Base-by-base conservation (phyloP, 1,140 invertebrate species). In the Pantala flavescens region DNA sequence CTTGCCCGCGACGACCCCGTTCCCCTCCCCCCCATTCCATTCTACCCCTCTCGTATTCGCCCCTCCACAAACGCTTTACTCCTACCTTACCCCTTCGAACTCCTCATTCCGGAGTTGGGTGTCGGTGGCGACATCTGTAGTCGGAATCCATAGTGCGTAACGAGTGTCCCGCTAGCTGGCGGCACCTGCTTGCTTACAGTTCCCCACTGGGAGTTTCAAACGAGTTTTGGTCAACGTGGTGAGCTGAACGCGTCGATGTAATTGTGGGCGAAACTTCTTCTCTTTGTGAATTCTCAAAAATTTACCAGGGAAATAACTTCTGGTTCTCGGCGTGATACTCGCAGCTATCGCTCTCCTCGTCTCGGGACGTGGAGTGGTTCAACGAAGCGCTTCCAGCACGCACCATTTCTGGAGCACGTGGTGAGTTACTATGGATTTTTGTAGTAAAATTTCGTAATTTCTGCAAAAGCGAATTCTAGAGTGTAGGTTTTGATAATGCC, bases 61-160 rank as follows among this genome's bases (percentile, higher is more conserved):
- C 49, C 49, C 49, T 63, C 49, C 49, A 16, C 49, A 36, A 36
- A 36, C 28, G 28, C 28, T 36, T 36, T 36, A 36, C 28, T 36
- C 28, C 28, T 36, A 36, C 49, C 49, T 21, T 21, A 63, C 49
- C n/a, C 49, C 49, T 63, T 63, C 49, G 12, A 63, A 63, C n/a
- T 16, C 49, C 49, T 63, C 14, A 63, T 63, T 16, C 49, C 49
- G 49, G 49, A 63, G 49, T 63, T 19, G 49, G 49, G n/a, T 63
- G 49, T 63, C 49, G n/a, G 49, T 63, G 49, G 49, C 49, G 49
- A 63, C 49, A 63, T 63, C 49, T 63, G 49, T 63, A 63, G 16
- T 16, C 49, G 49, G 49, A 63, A 63, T 63, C 49, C 49, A 63
- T 63, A 63, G 49, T 63, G 49, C n/a, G 49, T 63, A 63, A 63